Evolutionary conservation across 2,113 vertebrate genomes (phyloP).

Genomic region (Microcebus tavaratra): DNA sequence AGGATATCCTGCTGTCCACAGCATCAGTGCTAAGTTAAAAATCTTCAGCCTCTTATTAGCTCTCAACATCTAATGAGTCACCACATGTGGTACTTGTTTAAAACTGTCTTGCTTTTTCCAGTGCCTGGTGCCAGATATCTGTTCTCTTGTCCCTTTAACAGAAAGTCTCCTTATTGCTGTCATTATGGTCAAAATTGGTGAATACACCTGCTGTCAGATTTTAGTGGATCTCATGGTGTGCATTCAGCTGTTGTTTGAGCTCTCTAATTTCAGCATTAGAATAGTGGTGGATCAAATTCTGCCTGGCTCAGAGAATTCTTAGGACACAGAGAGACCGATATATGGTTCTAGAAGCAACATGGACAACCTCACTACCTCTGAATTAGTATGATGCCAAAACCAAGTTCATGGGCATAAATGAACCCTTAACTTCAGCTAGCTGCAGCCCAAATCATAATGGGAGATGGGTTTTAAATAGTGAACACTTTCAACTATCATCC

Average conservation of each 20-base stretch:
- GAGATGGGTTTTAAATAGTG: neutral
- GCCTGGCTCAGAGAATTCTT: neutral
- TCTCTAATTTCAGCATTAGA: conserved; percentile 68
- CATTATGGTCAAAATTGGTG: conserved; percentile 69
- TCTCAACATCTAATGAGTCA: conserved; percentile 76
- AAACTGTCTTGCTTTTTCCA: conserved; percentile 69
- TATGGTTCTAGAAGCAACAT: neutral
- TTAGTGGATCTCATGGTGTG: conserved; percentile 74
- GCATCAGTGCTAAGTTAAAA: conserved; percentile 71
- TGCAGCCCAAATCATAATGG: neutral
- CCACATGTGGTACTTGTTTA: conserved; percentile 72
- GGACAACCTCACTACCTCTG: neutral
- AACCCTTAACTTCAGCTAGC: neutral
- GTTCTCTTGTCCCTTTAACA: conserved; percentile 65
- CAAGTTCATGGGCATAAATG: neutral
- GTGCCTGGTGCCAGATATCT: conserved; percentile 72
- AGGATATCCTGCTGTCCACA: conserved; percentile 67
- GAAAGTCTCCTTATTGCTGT: conserved; percentile 68
- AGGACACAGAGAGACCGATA: neutral
- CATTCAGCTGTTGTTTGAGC: conserved; percentile 73
- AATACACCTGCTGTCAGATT: conserved; percentile 68
- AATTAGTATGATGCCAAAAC: neutral
- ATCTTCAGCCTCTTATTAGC: conserved; percentile 71
- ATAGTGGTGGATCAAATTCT: conserved; percentile 30
- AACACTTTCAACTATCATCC: neutral